phyloP scores from a whole-genome alignment of 2,113 vertebrate genomes.

The Nanorana parkeri region DNA sequence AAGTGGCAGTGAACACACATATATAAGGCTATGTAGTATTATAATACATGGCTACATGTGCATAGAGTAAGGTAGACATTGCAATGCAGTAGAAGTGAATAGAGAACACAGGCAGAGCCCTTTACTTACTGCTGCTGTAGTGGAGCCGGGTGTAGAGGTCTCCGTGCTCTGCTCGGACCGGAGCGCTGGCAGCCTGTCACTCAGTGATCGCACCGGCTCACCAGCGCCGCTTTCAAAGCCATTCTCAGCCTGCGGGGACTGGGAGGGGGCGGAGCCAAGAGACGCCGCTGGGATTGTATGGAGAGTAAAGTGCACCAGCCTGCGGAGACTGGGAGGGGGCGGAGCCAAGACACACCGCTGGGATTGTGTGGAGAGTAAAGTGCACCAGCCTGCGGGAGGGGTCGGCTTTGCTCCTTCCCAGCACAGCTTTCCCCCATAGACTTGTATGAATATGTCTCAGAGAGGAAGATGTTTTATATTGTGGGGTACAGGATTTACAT shows the following conservation, averaged over 20 bases:
- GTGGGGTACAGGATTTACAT: no score
- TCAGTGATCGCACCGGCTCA: constrained; percentile 31
- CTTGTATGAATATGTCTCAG: no score
- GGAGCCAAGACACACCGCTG: neutral
- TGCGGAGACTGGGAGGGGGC: neutral
- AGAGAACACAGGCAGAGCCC: no score
- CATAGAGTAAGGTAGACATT: no score
- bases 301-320: constrained; percentile 8
- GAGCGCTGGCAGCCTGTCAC: constrained; percentile 41
- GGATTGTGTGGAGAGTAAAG: constrained; percentile 3
- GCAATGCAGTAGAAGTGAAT: no score
- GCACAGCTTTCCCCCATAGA: no score
- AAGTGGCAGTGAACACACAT: no score
- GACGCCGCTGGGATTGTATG: neutral
- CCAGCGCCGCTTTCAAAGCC: constrained; percentile 43
- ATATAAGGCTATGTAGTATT: no score
- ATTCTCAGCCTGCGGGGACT: neutral
- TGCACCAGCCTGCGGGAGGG: neutral
- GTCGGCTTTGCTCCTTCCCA: no score
- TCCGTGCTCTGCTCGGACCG: neutral
- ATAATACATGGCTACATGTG: no score
- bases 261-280: neutral
- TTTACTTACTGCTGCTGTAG: neutral
- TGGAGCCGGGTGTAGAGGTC: neutral
- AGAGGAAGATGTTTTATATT: no score